Conservation (phyloP, 2,888 invertebrate genomes). For the Lagria hirta region DNA sequence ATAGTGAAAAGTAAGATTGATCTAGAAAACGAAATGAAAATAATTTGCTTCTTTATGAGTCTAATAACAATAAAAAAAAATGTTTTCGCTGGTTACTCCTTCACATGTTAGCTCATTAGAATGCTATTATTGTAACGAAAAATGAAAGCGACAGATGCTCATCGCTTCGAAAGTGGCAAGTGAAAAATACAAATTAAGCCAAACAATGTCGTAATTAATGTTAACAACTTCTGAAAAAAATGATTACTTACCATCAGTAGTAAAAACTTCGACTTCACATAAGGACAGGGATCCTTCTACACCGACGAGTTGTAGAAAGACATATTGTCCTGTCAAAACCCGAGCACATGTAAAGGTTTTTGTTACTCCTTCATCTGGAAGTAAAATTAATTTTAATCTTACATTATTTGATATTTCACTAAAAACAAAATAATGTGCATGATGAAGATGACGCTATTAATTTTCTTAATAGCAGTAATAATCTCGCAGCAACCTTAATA, state of each 20-base stretch:
- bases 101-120: conserved; percentile 18
- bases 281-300: conserved; percentile 87
- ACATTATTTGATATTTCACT: too few species aligned
- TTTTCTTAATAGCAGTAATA: too few species aligned
- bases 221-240: conserved; percentile 5
- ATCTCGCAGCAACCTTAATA: too few species aligned
- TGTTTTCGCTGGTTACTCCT: too few species aligned
- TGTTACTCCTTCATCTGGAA: conserved; percentile 85
- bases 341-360: conserved; percentile 87
- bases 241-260: conserved; percentile 74
- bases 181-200: conserved; percentile 7
- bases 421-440: too few species aligned
- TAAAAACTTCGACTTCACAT: conserved; percentile 91
- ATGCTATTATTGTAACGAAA: conserved; percentile 17
- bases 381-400: conserved; percentile 19
- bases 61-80: too few species aligned
- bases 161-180: conserved; percentile 23
- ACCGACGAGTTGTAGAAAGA: conserved; percentile 86
- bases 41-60: too few species aligned
- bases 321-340: conserved; percentile 81
- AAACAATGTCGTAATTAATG: neutral
- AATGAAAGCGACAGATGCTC: conserved; percentile 23
- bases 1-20: too few species aligned
- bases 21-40: too few species aligned
- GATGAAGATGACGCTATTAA: too few species aligned